These are phyloP conservation scores for Lucinisca nassula DNA, from an alignment of 2,888 invertebrate species.

Conservation along the genomic window DNA sequence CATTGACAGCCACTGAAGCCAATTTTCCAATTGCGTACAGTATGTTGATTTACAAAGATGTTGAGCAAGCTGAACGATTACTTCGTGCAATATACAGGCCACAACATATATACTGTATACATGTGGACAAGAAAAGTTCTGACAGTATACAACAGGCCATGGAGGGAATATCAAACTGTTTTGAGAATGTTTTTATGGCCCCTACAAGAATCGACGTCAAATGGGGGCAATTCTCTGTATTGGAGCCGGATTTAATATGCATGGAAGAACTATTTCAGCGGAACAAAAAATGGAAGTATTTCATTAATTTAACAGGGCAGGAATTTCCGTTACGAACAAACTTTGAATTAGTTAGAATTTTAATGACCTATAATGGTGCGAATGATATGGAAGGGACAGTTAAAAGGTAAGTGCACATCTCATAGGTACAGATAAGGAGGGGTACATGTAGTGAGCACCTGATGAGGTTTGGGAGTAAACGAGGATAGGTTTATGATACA, in stretches of 20 bases:
- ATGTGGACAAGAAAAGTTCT: constrained; percentile 81
- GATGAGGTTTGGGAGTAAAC: no score
- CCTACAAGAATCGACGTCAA: constrained; percentile 68
- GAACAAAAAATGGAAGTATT: constrained; percentile 81
- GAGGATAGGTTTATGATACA: no score
- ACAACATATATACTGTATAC: constrained; percentile 85
- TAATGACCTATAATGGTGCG: constrained; percentile 82
- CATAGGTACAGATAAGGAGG: no score
- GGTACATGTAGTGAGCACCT: no score
- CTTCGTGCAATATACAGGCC: constrained; percentile 84
- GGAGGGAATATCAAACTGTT: constrained; percentile 74
- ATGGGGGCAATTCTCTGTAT: constrained; percentile 82
- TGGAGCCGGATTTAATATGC: constrained; percentile 83
- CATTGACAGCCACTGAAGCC: constrained; percentile 74
- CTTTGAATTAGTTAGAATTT: constrained; percentile 81
- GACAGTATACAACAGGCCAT: constrained; percentile 72
- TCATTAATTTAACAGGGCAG: constrained; percentile 84
- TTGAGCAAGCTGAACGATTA: constrained; percentile 81
- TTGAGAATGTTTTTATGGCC: constrained; percentile 83
- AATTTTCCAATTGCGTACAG: constrained; percentile 83
- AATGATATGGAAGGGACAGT: constrained; percentile 80
- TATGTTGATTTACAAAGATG: constrained; percentile 80
- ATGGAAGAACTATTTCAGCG: constrained; percentile 76
- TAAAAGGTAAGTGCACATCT: constrained; percentile 68
- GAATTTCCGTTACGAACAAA: constrained; percentile 85